Evolutionary conservation across 2,113 vertebrate species (phyloP), one percentile per base, ranked within the genome.

Genomic region (Puma concolor): DNA sequence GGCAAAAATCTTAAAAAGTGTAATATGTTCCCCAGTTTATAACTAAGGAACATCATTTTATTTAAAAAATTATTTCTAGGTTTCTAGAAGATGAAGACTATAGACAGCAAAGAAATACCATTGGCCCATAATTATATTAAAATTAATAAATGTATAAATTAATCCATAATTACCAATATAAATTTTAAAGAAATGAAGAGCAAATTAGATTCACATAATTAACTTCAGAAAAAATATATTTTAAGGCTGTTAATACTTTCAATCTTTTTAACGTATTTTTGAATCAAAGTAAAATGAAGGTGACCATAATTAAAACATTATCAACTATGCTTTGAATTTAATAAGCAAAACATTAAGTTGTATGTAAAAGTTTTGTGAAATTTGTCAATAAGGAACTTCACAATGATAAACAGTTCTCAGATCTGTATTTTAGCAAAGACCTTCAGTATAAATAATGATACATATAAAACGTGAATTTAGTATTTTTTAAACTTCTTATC

Each of bases 181-280:
- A 19, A 23, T 57, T 88, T 52, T 83, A 31, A 93, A 86, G 19
- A 79, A 81, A 72, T 52, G 5, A 66, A 21, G 33, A 33, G 1
- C 4, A 89, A 60, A 85, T 67, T 71, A 86, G 7, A 83, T 87
- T 41, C 52, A 52, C 2, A 71, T 0, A 76, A 31, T 38, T 44
- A 93, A 85, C 54, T 88, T 87, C 15, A 44, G 52, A 88, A 90
- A 91, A 79, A 88, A 82, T 44, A 31, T 14, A 79, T 87, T 94
- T 96, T 86, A 71, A 81, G 14, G 54, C 23, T 88, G 36, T 41
- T 67, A 72, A 93, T 29, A 63, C 3, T 91, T 79, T 50, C 21
- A 7, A 27, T 41, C 3, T 94, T 31, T 60, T 81, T 14, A 57
- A 17, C 15, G 17, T 23, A 77, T 41, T 64, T 89, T n/a, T 79